phyloP scores from a whole-genome alignment of 2,888 invertebrate genomes.

The Nymphalis polychloros region DNA sequence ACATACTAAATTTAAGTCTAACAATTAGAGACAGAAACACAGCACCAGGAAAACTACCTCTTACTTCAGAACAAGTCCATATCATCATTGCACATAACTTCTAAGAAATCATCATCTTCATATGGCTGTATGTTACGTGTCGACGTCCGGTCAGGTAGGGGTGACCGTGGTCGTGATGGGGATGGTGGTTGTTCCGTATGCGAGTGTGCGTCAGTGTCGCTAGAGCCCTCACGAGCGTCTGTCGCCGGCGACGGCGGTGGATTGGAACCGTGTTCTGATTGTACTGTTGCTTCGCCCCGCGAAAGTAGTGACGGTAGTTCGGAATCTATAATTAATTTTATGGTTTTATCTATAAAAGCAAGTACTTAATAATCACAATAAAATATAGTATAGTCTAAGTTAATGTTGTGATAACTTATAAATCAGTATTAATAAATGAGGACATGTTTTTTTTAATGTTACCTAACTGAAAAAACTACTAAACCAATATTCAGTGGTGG shows the following conservation, averaged over 20 bases:
- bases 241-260: conserved; percentile 92
- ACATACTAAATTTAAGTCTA: conserved; percentile 10
- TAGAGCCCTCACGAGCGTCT: conserved; percentile 85
- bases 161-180: conserved; percentile 41
- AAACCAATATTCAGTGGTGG: no score
- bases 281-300: conserved; percentile 81
- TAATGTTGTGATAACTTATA: no score
- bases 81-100: conserved; percentile 85
- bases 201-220: conserved; percentile 83
- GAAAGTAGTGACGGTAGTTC: conserved; percentile 84
- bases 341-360: no score
- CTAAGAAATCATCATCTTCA: conserved; percentile 87
- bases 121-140: conserved; percentile 58
- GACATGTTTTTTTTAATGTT: no score
- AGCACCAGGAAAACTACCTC: conserved; percentile 26
- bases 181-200: conserved; percentile 60
- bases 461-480: no score
- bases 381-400: no score
- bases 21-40: conserved; percentile 18
- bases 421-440: no score
- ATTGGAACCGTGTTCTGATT: conserved; percentile 84
- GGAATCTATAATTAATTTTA: conserved; percentile 60
- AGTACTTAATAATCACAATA: no score
- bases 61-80: conserved; percentile 86
- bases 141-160: conserved; percentile 54